A percentile compares a stretch with the other conserved stretches of the same genome.
Conservation (phyloP, 2,888 invertebrate species). For the Notodonta dromedarius region DNA sequence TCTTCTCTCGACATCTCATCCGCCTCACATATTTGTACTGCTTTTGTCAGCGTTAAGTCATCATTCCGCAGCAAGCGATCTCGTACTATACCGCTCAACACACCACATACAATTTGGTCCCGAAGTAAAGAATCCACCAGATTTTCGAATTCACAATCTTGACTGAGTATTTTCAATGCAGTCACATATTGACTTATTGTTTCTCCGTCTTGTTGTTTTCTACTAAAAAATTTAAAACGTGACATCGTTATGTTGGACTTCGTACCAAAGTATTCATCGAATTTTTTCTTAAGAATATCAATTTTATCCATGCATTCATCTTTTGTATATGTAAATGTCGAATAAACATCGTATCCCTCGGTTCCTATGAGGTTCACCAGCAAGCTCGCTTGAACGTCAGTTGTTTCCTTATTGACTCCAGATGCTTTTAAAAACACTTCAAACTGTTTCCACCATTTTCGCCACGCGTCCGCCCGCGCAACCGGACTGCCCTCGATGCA, state of each 20-base stretch:
- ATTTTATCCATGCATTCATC: conserved; percentile 22
- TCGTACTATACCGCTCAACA: conserved; percentile 8
- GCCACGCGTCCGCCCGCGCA: conserved; percentile 25
- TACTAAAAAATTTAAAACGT: conserved; percentile 31
- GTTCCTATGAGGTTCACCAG: conserved; percentile 34
- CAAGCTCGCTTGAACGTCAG: conserved; percentile 25
- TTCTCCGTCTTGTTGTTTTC: conserved; percentile 29
- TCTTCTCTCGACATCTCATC: conserved; percentile 19
- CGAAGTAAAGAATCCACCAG: conserved; percentile 23
- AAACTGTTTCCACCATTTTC: conserved; percentile 20
- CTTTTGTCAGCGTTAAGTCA: conserved; percentile 14
- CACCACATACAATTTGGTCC: conserved; percentile 25
- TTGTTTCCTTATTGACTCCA: conserved; percentile 21
- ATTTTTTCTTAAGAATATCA: conserved; percentile 22
- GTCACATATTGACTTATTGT: conserved; percentile 33
- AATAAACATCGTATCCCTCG: conserved; percentile 27
- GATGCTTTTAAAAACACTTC: conserved; percentile 29
- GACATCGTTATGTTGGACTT: conserved; percentile 26
- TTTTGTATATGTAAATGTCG: conserved; percentile 23
- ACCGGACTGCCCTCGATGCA: conserved; percentile 13
- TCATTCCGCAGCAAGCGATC: not conserved
- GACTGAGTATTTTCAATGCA: conserved; percentile 25
- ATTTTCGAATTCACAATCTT: conserved; percentile 24
- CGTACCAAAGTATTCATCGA: conserved; percentile 29
- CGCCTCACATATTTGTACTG: conserved; percentile 20